A percentile compares a stretch with the other conserved stretches of the same genome.
These are phyloP conservation scores for Papilio helenus DNA, from an alignment of 1,140 invertebrate genomes.

Conservation along the genomic window DNA sequence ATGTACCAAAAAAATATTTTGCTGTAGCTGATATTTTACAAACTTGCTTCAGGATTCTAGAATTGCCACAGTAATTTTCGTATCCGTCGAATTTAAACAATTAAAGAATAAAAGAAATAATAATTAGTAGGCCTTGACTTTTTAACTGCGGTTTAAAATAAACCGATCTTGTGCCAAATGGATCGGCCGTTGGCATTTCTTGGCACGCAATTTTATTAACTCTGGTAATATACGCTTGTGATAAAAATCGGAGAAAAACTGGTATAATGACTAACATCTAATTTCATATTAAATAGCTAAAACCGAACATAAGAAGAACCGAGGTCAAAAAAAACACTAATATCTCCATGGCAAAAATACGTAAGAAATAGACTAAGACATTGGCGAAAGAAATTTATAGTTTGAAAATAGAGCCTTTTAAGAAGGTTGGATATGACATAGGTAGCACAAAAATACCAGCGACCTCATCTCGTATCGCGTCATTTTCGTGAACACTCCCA, in stretches of 20 bases:
- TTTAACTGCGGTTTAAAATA: constrained; percentile 35
- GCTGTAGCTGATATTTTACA: too few species aligned
- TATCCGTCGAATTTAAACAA: background rate
- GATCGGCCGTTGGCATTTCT: constrained; percentile 25
- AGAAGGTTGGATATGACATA: background rate
- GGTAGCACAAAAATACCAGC: background rate
- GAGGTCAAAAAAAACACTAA: too few species aligned
- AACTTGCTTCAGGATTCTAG: too few species aligned
- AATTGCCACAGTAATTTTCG: background rate
- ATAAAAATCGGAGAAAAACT: constrained; percentile 13
- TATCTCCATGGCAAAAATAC: too few species aligned
- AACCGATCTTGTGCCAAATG: constrained; percentile 22
- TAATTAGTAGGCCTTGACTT: constrained; percentile 35
- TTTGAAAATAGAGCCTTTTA: background rate
- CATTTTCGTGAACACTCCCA: background rate
- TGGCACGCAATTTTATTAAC: constrained; percentile 22
- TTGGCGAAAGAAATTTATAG: background rate
- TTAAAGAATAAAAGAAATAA: background rate
- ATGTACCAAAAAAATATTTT: background rate
- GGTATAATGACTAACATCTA: background rate
- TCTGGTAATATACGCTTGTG: background rate
- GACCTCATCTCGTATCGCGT: background rate
- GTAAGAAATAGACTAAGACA: background rate
- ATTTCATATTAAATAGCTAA: background rate
- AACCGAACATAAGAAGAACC: background rate